Base-by-base conservation (phyloP, 1,140 invertebrate species). In the Ips nitidus region DNA sequence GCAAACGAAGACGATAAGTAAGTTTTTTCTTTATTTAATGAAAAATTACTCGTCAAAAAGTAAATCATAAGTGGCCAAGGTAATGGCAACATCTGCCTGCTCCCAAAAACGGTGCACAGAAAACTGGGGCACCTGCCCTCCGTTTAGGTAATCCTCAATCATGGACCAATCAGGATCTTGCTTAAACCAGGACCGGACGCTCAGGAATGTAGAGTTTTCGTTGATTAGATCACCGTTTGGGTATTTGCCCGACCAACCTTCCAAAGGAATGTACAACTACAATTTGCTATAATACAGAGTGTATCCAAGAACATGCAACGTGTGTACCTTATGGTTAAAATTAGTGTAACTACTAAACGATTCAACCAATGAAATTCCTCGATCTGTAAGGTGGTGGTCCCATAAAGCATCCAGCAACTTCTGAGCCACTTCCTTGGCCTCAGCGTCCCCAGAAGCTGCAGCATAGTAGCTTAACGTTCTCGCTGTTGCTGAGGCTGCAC, bases 101-200 rank as follows among this genome's bases (percentile, higher is more conserved):
- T 69, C 61, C 57, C 62, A 66, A 58, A 73, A 70, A 42, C 63
- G 57, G 47, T 73, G 71, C 8, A 66, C 69, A 22, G 41, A 4
- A 50, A 70, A 62, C 42, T 8, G 45, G 6, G 62, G 62, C 5
- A 69, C 57, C 7, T 55, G 6, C 5, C 67, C 67, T 38, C 67
- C 67, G 52, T 66, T 50, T 5, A 72, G 55, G 43, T 70, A 64
- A 50, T 63, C 60, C 41, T 73, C 52, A 39, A 70, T 55, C 37
- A 61, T 66, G 22, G 36, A 36, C 62, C 67, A 73, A 22, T 73
- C 71, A 1, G 67, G 66, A 56, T 73, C 71, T 2, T 70, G 57
- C 39, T 73, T 73, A 55, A 69, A 73, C 67, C 71, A 73, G 2
- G 71, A 63, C 36, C 71, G 22, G 4, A 70, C 39, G 56, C 58